Evolutionary conservation across 1,140 invertebrate species (phyloP), one percentile per base, ranked within the genome.

Genomic region (Drosophila baimaii): DNA sequence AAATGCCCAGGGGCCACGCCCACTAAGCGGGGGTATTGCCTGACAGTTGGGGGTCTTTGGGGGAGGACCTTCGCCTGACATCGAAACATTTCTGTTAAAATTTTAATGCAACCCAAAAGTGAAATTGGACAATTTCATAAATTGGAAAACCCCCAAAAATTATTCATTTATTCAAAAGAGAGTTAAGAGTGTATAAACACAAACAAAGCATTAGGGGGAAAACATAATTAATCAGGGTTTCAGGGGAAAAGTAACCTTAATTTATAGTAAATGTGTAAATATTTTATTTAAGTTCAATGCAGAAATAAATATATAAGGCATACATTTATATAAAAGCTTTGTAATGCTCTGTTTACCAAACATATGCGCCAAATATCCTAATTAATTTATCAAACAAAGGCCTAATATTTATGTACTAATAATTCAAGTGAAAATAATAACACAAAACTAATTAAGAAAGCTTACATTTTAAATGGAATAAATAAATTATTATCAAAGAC

Each of bases 1-100:
- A 71, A 71, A 71, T 71, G 63, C 64, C 83, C 68, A 49, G 12
- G 68, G 62, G 58, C 63, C 52, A 81, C 63, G 52, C 72, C 54
- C 52, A 64, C 29, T 25, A 13, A 9, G 29, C 29, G 23, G 35
- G 46, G 13, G 64, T 6, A 10, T n/a, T n/a, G 58, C 33, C 51
- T 79, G 82, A 88, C 82, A 88, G 51, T 66, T 19, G 23, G 41
- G 63, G 31, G 6, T 3, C 29, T 51, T 63, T 47, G 7, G 47
- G 57, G 29, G 12, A n/a, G n/a, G n/a, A n/a, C n/a, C 15, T 31
- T 31, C 6, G 43, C 13, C 17, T 31, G 49, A 55, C 29, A 54
- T 21, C 23, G 37, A 68, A 25, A 52, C 29, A 37, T 46, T 55
- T 55, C 23, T 39, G 44, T 27, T 46, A 44, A 55, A 44, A 54